Evolutionary conservation across 2,113 vertebrate species (phyloP), one percentile per base, ranked within the genome.

Genomic region (Catharus bicknelli): DNA sequence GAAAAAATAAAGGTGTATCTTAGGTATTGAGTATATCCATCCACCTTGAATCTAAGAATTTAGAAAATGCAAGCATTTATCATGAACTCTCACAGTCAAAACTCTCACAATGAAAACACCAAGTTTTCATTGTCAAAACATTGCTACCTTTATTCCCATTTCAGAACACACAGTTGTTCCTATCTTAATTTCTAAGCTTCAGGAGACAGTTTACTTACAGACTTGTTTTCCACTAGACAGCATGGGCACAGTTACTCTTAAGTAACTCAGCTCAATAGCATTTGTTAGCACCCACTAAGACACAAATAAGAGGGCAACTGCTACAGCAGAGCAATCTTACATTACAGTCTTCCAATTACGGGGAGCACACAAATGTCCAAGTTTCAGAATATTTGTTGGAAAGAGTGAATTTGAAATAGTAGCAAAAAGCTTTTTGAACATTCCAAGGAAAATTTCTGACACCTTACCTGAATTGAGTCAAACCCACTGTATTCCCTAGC

Each of bases 401-500:
- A 72, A 38, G 4, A 36, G 16, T 61, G 5, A 18, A 43, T 69
- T 17, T 20, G 7, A 89, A 66, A 18, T 20, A 21, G 7, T 1
- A 48, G 5, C 51, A 36, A 45, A 74, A 76, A 62, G 9, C 17
- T 57, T 83, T 66, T 10, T 51, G 19, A 14, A 15, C 22, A 13
- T 57, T 67, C 9, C 30, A 88, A 83, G 34, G 42, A 67, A 82
- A 27, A 88, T 23, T 77, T 94, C 18, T 77, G 9, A 18, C 40
- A 66, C 19, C 95, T 91, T 97, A 99, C 99, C 98, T 99, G 98
- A 97, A 99, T 99, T 96, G 98, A 98, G 95, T 99, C 99, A 94
- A 99, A 99, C 97, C 99, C 99, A 96, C 98, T 99, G 98, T 99
- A 99, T 96, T 99, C 99, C 97, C 99, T 98, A 97, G 99, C 99